These are phyloP conservation scores for Cephalopachus bancanus DNA, from an alignment of 2,797 vertebrate genomes.

Conservation along the genomic window DNA sequence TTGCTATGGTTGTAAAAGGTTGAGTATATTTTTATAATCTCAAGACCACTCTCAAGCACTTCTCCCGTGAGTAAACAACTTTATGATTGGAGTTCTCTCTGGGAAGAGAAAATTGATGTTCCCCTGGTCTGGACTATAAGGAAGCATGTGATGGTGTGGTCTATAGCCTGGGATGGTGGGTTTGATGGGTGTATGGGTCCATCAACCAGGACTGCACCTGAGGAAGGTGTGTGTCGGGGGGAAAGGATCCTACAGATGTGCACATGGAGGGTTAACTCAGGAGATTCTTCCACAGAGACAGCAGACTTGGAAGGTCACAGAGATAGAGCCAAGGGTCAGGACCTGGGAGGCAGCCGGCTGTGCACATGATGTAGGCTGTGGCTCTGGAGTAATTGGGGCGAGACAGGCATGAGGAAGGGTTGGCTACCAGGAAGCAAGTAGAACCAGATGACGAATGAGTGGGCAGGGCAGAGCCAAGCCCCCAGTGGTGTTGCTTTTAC, in stretches of 20 bases:
- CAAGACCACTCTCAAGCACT: conserved; percentile 16
- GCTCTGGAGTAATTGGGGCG: background rate
- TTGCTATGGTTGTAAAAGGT: conserved; percentile 77
- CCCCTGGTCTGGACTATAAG: background rate
- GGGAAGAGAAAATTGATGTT: background rate
- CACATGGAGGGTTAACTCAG: too few species aligned
- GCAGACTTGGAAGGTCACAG: background rate
- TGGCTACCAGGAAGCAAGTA: background rate
- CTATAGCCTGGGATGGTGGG: background rate
- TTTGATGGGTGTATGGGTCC: background rate
- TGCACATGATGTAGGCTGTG: accelerated
- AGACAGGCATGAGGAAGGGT: background rate
- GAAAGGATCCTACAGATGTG: too few species aligned
- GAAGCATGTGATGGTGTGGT: background rate
- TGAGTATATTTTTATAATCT: conserved; percentile 66
- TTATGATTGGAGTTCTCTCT: background rate
- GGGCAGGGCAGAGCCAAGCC: background rate
- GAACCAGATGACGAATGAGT: background rate
- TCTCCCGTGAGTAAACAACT: conserved; percentile 27
- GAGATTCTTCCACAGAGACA: background rate
- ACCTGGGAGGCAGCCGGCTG: background rate
- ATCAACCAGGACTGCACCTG: background rate
- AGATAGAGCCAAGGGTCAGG: background rate
- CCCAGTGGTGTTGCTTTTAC: background rate
- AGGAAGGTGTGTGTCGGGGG: background rate